Evolutionary conservation across 2,888 invertebrate species (phyloP), one percentile per base, ranked within the genome.

Genomic region (Eulithis testata): DNA sequence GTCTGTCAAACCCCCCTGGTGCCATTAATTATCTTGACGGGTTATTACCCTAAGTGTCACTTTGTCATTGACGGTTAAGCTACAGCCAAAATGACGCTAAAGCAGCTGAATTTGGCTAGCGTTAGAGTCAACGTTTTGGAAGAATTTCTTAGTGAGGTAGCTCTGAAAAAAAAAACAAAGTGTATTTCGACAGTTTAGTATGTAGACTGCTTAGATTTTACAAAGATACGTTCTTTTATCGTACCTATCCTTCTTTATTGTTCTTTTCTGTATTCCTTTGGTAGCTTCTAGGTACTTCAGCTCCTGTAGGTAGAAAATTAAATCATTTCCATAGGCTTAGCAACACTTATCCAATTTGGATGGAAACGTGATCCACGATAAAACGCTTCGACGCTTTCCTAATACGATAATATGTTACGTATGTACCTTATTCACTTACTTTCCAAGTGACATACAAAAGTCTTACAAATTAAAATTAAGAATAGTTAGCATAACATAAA

Each of bases 21-120:
- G 76, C 79, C 81, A 85, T 85, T 84, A 82, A 85, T 86, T 81
- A 80, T 80, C 79, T 74, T 74, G 76, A 76, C 74, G 73, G 76
- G 81, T 80, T 82, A 84, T 76, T 77, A 76, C 76, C 73, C 14
- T 77, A 58, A 40, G 65, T 62, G 68, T 57, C 61, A 76, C 65
- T 70, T 70, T 68, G 70, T 70, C 73, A 73, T 72, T 71, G 72
- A 74, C 75, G 63, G 72, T 77, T 72, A 78, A 31, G 58, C 59
- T 52, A 27, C 51, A 7, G 43, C 27, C 49, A 12, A 43, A 52
- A 2, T 11, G 54, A 43, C 43, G 54, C 14, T 40, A 11, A 51
- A 11, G 31, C 11, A 11, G 43, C 7, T 11, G 37, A 36, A 27
- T 36, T 6, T 36, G 8, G 36, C 21, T 49, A 49, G 21, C 49